Base-by-base conservation (phyloP, 2,888 invertebrate genomes). In the Xylota segnis region DNA sequence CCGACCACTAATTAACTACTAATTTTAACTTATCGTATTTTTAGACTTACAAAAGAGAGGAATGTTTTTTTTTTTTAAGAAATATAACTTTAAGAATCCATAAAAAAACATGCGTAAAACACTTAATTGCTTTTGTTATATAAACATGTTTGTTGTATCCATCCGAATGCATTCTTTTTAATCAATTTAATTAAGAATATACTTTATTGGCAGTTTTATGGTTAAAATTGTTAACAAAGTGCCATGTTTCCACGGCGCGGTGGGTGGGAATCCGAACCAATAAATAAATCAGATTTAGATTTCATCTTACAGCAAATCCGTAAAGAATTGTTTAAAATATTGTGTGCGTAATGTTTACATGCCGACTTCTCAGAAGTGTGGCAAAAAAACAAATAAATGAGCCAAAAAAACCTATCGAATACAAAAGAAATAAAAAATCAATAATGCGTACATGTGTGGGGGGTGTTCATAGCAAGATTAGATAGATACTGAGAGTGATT, bases 81-180 rank as follows among this genome's bases (percentile, higher is more conserved):
- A n/a, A 34, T 47, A 70, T 47, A 66, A 61, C 10, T 54, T 63
- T 16, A 56, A 61, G 63, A 58, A 77, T 70, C 65, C 16, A 66
- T 71, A 43, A 77, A 71, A 78, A 12, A 76, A 65, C 65, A 43
- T 58, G 76, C 72, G 7, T 9, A 63, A 83, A 77, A 68, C 61
- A 68, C 63, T 78, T 78, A 83, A 78, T 83, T 74, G 63, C 50
- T 70, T 72, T 63, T 61, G 34, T 83, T 63, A 68, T 50, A 70
- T 68, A 83, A 78, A 68, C 66, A 74, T 23, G 23, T 23, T 3
- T 1, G 23, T 23, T 23, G 23, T 68, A 70, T 52, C 5, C 34
- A 10, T 18, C n/a, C 27, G 43, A 56, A 52, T 79, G 72, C 79
- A 65, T 71, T 66, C 29, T 66, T 77, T 59, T 40, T 18, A 12